phyloP scores from a whole-genome alignment of 2,797 vertebrate genomes.

The Clarias pachynema region DNA sequence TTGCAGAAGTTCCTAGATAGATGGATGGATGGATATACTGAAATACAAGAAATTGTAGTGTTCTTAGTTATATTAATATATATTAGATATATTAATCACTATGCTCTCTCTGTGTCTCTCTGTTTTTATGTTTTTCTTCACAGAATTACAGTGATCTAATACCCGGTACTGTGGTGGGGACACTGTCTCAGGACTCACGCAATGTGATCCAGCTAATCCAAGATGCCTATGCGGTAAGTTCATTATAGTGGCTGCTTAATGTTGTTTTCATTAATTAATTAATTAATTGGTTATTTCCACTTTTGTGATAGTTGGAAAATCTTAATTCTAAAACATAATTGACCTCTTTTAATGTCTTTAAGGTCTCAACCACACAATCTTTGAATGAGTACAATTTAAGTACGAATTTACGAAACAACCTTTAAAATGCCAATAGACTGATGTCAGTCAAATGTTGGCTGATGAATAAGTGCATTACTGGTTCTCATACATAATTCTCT shows the following conservation, averaged over 20 bases:
- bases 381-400: no score
- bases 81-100: not conserved
- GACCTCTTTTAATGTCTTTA: no score
- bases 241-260: not conserved
- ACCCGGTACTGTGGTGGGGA: constrained; percentile 92
- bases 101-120: not conserved
- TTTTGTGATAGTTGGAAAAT: no score
- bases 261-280: not conserved
- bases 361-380: no score
- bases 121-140: constrained; percentile 19
- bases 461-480: no score
- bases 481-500: not conserved
- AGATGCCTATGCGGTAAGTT: constrained; percentile 86
- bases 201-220: constrained; percentile 94
- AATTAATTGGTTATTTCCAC: no score
- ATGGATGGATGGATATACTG: not conserved
- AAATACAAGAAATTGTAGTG: not conserved
- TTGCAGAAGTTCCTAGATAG: no score
- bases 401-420: no score
- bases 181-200: constrained; percentile 86
- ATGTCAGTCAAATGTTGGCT: no score
- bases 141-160: constrained; percentile 98
- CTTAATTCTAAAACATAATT: no score
- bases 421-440: no score
- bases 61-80: not conserved